A percentile compares a stretch with the other conserved stretches of the same genome.
These are phyloP conservation scores for Copsychus sechellarum DNA, from an alignment of 2,113 vertebrate genomes.

Conservation along the genomic window DNA sequence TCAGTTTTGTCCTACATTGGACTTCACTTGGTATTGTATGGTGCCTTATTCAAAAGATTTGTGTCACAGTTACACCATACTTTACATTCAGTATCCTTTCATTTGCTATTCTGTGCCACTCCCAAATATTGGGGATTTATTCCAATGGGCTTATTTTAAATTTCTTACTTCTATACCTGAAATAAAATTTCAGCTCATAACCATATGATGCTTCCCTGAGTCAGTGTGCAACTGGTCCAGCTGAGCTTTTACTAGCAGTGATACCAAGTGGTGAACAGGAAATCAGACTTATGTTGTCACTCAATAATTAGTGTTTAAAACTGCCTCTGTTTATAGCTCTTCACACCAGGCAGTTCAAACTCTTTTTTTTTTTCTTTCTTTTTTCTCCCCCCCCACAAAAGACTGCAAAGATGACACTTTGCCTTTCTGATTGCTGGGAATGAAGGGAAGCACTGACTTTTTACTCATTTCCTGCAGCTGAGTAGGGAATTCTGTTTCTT, in stretches of 20 bases:
- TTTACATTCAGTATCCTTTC: background rate
- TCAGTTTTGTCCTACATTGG: background rate
- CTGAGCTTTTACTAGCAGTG: background rate
- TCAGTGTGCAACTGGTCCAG: background rate
- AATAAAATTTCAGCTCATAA: background rate
- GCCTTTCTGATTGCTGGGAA: background rate
- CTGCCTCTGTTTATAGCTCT: background rate
- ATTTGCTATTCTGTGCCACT: background rate
- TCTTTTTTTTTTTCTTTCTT: background rate
- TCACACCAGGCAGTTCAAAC: background rate
- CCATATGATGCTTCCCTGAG: background rate
- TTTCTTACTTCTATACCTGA: background rate
- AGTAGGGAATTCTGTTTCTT: background rate
- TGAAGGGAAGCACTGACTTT: background rate
- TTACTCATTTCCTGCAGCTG: background rate
- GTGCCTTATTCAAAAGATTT: background rate
- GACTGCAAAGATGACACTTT: background rate
- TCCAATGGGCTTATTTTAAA: background rate
- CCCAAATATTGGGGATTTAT: background rate
- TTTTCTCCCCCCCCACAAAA: rapidly evolving
- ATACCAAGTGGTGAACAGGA: background rate
- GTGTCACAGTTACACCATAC: background rate
- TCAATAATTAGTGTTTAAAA: background rate
- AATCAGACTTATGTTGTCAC: background rate
- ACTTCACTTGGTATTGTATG: background rate